These are phyloP conservation scores for Tetraneura akinire DNA, from an alignment of 1,140 invertebrate species.

Conservation along the genomic window DNA sequence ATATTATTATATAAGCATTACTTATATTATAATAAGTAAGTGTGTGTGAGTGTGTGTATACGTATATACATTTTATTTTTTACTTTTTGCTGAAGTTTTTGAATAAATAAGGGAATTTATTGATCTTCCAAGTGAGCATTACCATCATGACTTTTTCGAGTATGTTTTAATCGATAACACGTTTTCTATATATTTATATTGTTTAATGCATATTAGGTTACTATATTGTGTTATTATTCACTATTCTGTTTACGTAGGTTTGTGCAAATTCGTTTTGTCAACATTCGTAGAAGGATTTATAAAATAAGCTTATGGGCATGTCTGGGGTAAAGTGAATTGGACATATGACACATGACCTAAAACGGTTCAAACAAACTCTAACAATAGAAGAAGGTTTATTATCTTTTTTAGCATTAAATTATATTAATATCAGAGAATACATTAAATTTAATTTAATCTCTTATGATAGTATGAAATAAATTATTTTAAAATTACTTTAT, in stretches of 20 bases:
- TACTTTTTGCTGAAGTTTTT: slow-evolving; percentile 8
- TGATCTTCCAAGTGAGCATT: slow-evolving; percentile 11
- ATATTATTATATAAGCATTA: too few species aligned
- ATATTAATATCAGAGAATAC: too few species aligned
- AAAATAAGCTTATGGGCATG: background rate
- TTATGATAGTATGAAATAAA: too few species aligned
- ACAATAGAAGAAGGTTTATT: background rate
- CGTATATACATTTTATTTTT: slow-evolving; percentile 5
- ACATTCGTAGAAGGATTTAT: slow-evolving; percentile 7
- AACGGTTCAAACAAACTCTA: background rate
- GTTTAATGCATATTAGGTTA: slow-evolving; percentile 16
- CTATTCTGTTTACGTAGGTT: slow-evolving; percentile 11
- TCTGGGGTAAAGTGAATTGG: background rate
- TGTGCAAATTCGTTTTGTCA: slow-evolving; percentile 33
- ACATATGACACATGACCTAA: background rate
- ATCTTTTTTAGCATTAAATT: background rate
- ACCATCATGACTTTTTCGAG: slow-evolving; percentile 12
- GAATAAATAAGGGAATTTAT: slow-evolving; percentile 46
- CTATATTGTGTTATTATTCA: too few species aligned
- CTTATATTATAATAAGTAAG: too few species aligned
- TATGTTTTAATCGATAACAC: slow-evolving; percentile 27
- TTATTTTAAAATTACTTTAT: background rate
- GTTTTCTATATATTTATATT: background rate
- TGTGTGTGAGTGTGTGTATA: too few species aligned
- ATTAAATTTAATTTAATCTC: too few species aligned